Percentiles rank a stretch among this genome's conserved stretches.
These are phyloP conservation scores for Penelope pileata DNA, from an alignment of 2,113 vertebrate species.

Conservation along the genomic window DNA sequence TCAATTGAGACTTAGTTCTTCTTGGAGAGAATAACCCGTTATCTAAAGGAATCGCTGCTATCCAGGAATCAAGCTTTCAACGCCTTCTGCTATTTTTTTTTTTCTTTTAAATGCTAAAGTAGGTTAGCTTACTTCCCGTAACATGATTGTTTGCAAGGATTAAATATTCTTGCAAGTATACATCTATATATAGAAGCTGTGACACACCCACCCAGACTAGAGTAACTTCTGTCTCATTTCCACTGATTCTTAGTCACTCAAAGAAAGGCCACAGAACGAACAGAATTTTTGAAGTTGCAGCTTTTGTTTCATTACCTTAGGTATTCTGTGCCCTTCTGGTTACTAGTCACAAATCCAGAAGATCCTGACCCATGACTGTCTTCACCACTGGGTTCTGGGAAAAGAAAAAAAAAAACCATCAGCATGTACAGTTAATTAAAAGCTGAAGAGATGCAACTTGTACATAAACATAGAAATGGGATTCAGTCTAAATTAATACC, in stretches of 20 bases:
- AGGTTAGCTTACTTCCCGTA: neutral
- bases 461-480: neutral
- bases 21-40: neutral
- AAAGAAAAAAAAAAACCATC: neutral
- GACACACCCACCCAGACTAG: neutral
- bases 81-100: neutral
- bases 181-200: neutral
- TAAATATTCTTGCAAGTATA: neutral
- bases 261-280: neutral
- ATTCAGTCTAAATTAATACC: neutral
- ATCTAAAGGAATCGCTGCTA: neutral
- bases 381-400: slow-evolving; percentile 69
- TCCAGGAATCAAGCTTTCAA: neutral
- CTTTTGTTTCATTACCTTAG: slow-evolving; percentile 70
- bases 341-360: slow-evolving; percentile 50
- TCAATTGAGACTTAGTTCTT: neutral
- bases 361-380: neutral
- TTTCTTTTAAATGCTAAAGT: neutral
- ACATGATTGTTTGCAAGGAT: neutral
- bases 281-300: neutral
- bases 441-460: neutral
- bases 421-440: neutral
- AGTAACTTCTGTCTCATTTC: neutral
- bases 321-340: slow-evolving; percentile 69
- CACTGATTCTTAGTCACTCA: neutral